Evolutionary conservation across 2,113 vertebrate species (phyloP).

Genomic region (Sterrhoptilus dennistouni): DNA sequence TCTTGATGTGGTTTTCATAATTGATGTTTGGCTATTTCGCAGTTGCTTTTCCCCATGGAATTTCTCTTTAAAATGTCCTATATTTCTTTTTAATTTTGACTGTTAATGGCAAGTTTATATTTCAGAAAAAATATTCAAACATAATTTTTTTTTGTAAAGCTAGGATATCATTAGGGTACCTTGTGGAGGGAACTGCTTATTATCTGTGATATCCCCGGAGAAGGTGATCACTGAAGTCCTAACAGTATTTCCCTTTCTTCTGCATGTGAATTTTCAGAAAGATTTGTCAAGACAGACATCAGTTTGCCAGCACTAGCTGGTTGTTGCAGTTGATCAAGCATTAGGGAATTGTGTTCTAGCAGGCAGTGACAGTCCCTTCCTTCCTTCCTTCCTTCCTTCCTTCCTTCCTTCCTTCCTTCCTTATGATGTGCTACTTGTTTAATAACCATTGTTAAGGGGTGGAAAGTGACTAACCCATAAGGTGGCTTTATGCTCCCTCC

Average conservation of each 20-base stretch:
- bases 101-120: background rate
- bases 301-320: background rate
- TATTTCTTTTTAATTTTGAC: conserved; percentile 53
- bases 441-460: background rate
- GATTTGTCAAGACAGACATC: background rate
- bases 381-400: background rate
- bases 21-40: conserved; percentile 42
- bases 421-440: accelerated
- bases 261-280: background rate
- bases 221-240: background rate
- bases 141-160: conserved; percentile 22
- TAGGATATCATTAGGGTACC: background rate
- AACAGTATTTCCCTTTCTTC: background rate
- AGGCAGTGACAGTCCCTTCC: background rate
- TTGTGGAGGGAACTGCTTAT: background rate
- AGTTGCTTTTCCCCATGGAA: conserved; percentile 20
- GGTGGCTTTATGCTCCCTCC: background rate
- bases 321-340: background rate
- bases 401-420: background rate
- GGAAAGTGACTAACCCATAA: background rate
- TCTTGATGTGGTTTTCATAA: conserved; percentile 48
- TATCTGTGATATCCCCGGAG: conserved; percentile 4
- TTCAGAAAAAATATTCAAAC: conserved; percentile 4
- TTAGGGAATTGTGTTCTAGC: background rate
- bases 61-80: conserved; percentile 41